Percentiles rank a stretch among this genome's conserved stretches.
Evolutionary conservation across 2,797 vertebrate genomes (phyloP).

Genomic region (Poecilia picta): DNA sequence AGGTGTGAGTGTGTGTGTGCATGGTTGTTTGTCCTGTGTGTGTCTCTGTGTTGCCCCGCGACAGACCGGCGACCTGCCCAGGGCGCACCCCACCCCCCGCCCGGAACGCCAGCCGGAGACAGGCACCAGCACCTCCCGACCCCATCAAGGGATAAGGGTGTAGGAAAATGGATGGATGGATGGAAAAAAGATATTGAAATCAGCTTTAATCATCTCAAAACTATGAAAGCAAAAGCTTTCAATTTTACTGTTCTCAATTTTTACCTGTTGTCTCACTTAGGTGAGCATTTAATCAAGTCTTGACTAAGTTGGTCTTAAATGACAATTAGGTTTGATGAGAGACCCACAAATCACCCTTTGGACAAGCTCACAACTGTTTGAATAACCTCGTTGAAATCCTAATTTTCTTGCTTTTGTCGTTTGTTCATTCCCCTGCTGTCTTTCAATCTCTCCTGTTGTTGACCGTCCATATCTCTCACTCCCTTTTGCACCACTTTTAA

Average conservation of each 20-base stretch:
- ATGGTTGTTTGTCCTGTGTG: no score
- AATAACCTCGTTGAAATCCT: background rate
- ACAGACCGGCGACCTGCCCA: no score
- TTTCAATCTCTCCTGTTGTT: background rate
- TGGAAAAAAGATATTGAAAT: background rate
- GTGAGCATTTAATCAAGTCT: conserved; percentile 22
- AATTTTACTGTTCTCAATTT: background rate
- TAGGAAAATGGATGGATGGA: no score
- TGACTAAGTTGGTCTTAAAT: background rate
- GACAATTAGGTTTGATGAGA: conserved; percentile 10
- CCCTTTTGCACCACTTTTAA: background rate
- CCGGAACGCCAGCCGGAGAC: no score
- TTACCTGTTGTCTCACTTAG: background rate
- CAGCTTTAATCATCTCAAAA: conserved; percentile 3
- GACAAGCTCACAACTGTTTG: background rate
- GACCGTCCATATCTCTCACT: background rate
- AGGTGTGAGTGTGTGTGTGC: no score
- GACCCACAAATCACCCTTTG: background rate
- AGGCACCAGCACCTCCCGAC: no score
- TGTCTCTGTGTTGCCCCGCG: no score
- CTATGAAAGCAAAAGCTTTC: background rate
- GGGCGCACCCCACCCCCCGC: no score
- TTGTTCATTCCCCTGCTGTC: background rate
- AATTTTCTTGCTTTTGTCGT: background rate
- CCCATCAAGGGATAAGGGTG: no score